Evolutionary conservation across 2,888 invertebrate genomes (phyloP).

Genomic region (Eretmocerus hayati): DNA sequence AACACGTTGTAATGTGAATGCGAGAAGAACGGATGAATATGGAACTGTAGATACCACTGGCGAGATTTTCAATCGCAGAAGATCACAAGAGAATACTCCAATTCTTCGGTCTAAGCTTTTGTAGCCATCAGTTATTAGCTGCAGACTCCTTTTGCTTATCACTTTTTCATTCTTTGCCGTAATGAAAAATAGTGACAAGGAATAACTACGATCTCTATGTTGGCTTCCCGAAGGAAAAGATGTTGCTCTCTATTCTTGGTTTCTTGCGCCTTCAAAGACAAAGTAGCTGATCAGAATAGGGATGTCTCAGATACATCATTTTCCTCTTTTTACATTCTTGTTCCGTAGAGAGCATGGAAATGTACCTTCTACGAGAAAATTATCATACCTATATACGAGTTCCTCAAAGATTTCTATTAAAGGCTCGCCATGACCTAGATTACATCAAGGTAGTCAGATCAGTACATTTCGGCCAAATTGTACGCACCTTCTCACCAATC

Average conservation of each 20-base stretch:
- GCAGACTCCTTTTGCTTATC: conserved; percentile 5
- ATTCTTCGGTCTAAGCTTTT: conserved; percentile 6
- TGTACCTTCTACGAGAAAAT: too few relatives aligned
- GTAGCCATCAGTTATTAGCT: background rate
- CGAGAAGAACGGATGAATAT: too few relatives aligned
- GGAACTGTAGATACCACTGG: conserved; percentile 33
- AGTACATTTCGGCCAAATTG: too few relatives aligned
- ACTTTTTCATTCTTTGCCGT: conserved; percentile 7
- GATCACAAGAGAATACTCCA: conserved; percentile 11
- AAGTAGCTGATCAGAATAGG: too few relatives aligned
- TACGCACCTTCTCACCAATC: too few relatives aligned
- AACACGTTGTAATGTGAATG: too few relatives aligned
- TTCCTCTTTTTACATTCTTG: conserved; percentile 5
- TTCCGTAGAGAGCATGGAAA: too few relatives aligned
- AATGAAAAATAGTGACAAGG: conserved; percentile 24
- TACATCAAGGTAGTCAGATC: too few relatives aligned
- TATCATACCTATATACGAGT: too few relatives aligned
- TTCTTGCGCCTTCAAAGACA: background rate
- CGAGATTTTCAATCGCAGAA: conserved; percentile 40
- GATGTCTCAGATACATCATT: background rate
- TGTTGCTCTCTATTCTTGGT: background rate
- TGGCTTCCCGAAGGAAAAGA: conserved; percentile 7
- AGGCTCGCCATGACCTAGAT: too few relatives aligned
- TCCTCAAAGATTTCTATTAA: too few relatives aligned
- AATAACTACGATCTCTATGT: conserved; percentile 13